A percentile compares a stretch with the other conserved stretches of the same genome.
Evolutionary conservation across 35 echinoderm and acorn worm genomes (phyloP).

Genomic region (Lytechinus pictus): DNA sequence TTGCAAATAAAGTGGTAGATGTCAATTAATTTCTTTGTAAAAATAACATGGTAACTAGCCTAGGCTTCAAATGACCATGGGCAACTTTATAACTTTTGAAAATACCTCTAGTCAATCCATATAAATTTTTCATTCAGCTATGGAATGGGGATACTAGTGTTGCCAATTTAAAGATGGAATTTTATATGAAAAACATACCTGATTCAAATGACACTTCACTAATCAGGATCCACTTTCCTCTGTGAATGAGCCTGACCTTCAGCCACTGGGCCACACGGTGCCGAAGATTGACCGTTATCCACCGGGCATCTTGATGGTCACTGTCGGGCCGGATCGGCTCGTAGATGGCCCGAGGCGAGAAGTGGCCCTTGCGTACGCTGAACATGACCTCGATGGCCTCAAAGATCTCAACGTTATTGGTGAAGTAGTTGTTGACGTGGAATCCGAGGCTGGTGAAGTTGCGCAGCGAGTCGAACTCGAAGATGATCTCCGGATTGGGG

Average conservation of each 20-base stretch:
- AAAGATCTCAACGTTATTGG: conserved; percentile 75
- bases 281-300: conserved; percentile 81
- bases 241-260: conserved; percentile 68
- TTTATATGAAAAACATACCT: conserved; percentile 58
- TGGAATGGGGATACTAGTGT: too few species aligned
- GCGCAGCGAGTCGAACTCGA: conserved; percentile 82
- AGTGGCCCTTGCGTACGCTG: conserved; percentile 67
- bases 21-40: too few species aligned
- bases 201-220: conserved; percentile 89
- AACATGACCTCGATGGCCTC: conserved; percentile 66
- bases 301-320: conserved; percentile 74
- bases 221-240: conserved; percentile 82
- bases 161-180: too few species aligned
- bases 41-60: too few species aligned
- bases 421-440: conserved; percentile 82
- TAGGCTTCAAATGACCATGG: too few species aligned
- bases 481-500: conserved; percentile 64
- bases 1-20: too few species aligned
- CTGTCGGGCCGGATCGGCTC: conserved; percentile 57
- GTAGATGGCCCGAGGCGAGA: conserved; percentile 50
- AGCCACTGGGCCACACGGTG: conserved; percentile 80
- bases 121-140: too few species aligned
- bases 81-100: too few species aligned
- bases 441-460: conserved; percentile 85
- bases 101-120: too few species aligned